These are phyloP conservation scores for Drosophila peninsularis DNA, from an alignment of 2,888 invertebrate genomes.

Conservation along the genomic window DNA sequence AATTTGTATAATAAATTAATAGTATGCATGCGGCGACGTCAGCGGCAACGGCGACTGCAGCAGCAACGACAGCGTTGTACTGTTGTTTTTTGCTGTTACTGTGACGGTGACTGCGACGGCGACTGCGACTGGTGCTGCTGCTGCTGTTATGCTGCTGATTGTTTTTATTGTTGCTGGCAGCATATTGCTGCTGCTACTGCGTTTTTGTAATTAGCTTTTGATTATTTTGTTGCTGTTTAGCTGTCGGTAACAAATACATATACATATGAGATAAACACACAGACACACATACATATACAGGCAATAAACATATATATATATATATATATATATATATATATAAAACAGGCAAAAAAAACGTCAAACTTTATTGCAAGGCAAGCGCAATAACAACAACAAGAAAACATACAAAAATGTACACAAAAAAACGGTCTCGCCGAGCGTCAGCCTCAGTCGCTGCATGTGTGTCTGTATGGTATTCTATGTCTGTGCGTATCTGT, in stretches of 20 bases:
- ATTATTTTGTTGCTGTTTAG: conserved; percentile 17
- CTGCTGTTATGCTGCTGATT: conserved; percentile 59
- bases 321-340: conserved; percentile 27
- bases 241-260: conserved; percentile 34
- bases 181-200: conserved; percentile 64
- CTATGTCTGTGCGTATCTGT: conserved; percentile 11
- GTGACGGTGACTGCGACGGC: conserved; percentile 43
- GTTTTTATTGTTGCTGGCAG: conserved; percentile 64
- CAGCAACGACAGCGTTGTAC: conserved; percentile 41
- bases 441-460: conserved; percentile 54
- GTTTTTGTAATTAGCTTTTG: conserved; percentile 33
- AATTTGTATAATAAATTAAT: conserved; percentile 83
- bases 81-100: conserved; percentile 54
- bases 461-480: conserved; percentile 4
- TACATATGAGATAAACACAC: conserved; percentile 46
- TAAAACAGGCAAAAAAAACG: conserved; percentile 63
- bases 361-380: conserved; percentile 54
- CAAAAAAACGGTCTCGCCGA: conserved; percentile 62
- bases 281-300: conserved; percentile 40
- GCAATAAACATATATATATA: conserved; percentile 52
- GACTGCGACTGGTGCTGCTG: conserved; percentile 45
- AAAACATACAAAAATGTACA: conserved; percentile 65
- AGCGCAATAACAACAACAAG: conserved; percentile 50
- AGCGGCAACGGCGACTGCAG: conserved; percentile 52
- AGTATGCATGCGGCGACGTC: conserved; percentile 81